Percentiles rank a stretch among this genome's conserved stretches.
These are phyloP conservation scores for Heliconius hermathena DNA, from an alignment of 1,140 invertebrate species.

Conservation along the genomic window DNA sequence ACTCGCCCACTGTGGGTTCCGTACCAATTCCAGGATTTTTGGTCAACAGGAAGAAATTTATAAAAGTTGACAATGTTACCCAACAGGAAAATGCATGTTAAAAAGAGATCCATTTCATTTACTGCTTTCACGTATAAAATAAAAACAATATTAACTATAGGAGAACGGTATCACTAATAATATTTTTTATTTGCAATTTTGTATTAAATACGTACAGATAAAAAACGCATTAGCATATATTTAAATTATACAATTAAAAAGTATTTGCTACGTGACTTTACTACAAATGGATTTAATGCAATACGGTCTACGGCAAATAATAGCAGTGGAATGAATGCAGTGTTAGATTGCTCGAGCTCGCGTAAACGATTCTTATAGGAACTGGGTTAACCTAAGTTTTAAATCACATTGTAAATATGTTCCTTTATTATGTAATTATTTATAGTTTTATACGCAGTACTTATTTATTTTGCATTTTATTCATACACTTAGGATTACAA, in stretches of 20 bases:
- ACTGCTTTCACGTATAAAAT: no score
- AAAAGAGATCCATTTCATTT: no score
- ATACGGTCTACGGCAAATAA: constrained; percentile 30
- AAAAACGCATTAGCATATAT: constrained; percentile 3
- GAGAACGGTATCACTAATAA: no score
- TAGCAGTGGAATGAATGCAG: constrained; percentile 30
- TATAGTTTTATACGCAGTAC: not conserved
- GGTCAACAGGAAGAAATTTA: no score
- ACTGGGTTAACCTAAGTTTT: constrained; percentile 33
- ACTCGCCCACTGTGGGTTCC: no score
- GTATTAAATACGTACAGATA: not conserved
- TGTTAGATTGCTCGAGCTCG: constrained; percentile 35
- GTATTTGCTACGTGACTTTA: constrained; percentile 28
- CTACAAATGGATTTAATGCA: constrained; percentile 36
- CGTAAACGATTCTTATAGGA: constrained; percentile 36
- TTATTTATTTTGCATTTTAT: not conserved
- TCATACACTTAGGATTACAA: no score
- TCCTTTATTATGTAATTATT: not conserved
- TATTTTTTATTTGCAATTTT: not conserved
- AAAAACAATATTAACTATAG: no score
- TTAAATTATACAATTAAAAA: constrained; percentile 40
- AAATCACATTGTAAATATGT: constrained; percentile 19
- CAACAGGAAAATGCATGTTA: no score
- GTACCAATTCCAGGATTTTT: no score
- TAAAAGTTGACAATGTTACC: no score